phyloP scores from a whole-genome alignment of 2,113 vertebrate species.

The Dasyornis broadbenti region DNA sequence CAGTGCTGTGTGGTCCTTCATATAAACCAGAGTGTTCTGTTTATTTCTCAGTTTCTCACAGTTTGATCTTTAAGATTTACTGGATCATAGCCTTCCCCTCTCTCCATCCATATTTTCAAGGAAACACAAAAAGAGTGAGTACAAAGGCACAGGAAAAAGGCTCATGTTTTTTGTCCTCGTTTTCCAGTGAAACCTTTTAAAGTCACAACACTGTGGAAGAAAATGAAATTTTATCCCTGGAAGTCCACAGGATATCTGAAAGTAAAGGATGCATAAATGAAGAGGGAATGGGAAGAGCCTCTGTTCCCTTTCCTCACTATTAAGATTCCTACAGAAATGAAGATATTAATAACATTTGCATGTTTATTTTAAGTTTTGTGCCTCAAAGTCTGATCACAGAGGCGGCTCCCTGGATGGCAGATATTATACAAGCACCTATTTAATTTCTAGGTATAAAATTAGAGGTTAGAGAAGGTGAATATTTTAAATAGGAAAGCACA shows the following conservation, averaged over 20 bases:
- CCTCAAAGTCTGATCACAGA: background rate
- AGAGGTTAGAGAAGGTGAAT: background rate
- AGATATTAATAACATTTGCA: background rate
- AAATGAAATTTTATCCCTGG: background rate
- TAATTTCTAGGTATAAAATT: background rate
- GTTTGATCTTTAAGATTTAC: background rate
- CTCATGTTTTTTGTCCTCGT: background rate
- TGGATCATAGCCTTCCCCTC: background rate
- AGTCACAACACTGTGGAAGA: background rate
- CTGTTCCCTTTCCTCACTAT: background rate
- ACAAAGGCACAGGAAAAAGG: background rate
- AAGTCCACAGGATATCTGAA: background rate
- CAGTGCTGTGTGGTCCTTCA: background rate
- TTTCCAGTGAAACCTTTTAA: background rate
- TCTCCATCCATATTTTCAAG: background rate
- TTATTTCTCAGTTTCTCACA: background rate
- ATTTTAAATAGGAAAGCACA: background rate
- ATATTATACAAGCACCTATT: background rate
- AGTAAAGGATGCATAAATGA: background rate
- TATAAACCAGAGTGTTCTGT: background rate
- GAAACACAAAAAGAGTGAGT: background rate
- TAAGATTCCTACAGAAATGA: background rate
- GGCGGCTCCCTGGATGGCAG: accelerated
- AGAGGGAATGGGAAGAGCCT: accelerated
- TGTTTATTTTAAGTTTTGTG: background rate